Base-by-base conservation (phyloP, 2,888 invertebrate genomes). In the Polia nebulosa region DNA sequence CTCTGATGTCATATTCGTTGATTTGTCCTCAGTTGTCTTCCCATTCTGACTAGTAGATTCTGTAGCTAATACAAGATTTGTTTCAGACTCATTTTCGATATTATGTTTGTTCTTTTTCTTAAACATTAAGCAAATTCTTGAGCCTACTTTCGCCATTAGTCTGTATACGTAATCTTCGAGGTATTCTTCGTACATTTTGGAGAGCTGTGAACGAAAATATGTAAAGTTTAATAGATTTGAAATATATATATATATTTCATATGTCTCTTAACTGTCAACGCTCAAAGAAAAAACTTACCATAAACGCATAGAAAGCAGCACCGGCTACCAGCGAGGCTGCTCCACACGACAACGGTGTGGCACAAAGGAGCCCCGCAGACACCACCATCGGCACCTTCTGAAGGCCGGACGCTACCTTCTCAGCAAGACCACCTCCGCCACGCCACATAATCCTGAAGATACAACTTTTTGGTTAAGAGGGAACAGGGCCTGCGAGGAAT, bases 131-230 rank as follows among this genome's bases (percentile, higher is more conserved):
- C 93, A 93, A 7, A 94, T 72, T 81, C 74, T 89, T 5, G 92
- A 90, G 1, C 88, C 93, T 22, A 94, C 69, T 88, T 92, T 95
- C 0, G 96, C 92, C 83, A 96, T 89, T 49, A 95, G 82, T 83
- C 90, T 94, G 82, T 96, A 95, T 11, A 96, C 89, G 71, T 96
- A 93, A 84, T 97, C 97, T 90, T 98, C 97, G 57, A 98, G 92
- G 86, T 97, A 97, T 85, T 97, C 97, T 91, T 98, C 97, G 56
- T 97, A 97, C 96, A 97, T 97, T 92, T 96, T 97, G 7, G 97
- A 97, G 17, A 98, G 89, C 97, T 97, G 92, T 34, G 96, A 90
- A 60, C 85, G 63, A 41, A n/a, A n/a, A n/a, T n/a, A n/a, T n/a
- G n/a, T n/a, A n/a, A n/a, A n/a, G n/a, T n/a, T n/a, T n/a, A n/a